Conservation (phyloP, 2,113 vertebrate species). For the Heliornis fulica region DNA sequence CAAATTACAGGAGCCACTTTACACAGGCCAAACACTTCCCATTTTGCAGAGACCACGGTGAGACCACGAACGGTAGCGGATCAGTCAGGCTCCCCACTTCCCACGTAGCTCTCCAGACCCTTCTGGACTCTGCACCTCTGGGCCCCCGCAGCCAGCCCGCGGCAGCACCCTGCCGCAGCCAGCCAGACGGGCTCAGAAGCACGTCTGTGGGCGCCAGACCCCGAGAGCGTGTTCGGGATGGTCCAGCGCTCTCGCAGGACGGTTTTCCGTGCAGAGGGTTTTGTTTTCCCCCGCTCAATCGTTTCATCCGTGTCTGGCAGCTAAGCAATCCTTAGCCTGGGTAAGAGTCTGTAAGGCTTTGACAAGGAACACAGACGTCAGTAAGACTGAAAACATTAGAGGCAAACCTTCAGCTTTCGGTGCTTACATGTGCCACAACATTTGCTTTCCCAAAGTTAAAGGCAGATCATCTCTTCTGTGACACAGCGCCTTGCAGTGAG, state of each 20-base stretch:
- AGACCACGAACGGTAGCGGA: neutral
- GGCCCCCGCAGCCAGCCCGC: neutral
- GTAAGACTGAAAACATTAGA: neutral
- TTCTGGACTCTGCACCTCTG: neutral
- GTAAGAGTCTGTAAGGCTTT: neutral
- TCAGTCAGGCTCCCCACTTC: neutral
- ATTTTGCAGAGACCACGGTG: neutral
- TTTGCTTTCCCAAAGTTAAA: neutral
- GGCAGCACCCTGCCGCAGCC: neutral
- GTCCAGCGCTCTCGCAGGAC: neutral
- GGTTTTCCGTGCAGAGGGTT: neutral
- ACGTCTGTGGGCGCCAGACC: neutral
- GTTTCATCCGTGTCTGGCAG: neutral
- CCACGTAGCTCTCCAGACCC: neutral
- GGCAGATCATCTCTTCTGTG: neutral
- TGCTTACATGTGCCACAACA: neutral
- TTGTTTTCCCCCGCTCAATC: neutral
- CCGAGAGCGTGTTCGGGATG: rapidly evolving
- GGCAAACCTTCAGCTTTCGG: neutral
- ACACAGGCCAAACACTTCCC: neutral
- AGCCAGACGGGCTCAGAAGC: rapidly evolving
- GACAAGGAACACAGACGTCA: neutral
- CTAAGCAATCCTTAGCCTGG: neutral
- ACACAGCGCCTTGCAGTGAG: neutral
- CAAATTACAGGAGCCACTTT: neutral